Evolutionary conservation across 2,888 invertebrate genomes (phyloP).

Genomic region (Itoplectis maculator): DNA sequence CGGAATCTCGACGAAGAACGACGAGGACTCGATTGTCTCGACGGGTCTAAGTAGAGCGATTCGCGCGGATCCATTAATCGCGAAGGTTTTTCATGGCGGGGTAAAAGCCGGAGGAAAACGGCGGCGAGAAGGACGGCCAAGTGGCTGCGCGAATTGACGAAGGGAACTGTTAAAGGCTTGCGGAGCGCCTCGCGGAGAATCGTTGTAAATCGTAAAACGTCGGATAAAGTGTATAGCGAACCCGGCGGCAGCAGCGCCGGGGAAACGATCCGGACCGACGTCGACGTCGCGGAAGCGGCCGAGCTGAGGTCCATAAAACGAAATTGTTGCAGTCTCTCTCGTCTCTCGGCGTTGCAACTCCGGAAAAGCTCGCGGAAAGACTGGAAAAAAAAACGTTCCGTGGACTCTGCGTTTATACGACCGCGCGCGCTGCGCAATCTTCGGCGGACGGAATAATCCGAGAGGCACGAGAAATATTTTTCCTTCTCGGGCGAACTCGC

Average conservation of each 20-base stretch:
- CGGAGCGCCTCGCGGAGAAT: conserved; percentile 79
- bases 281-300: conserved; percentile 58
- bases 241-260: conserved; percentile 17
- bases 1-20: conserved; percentile 9
- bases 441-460: conserved; percentile 12
- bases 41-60: conserved; percentile 72
- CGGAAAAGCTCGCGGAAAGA: conserved; percentile 54
- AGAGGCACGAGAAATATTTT: conserved; percentile 30
- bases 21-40: conserved; percentile 66
- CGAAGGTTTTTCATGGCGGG: conserved; percentile 63
- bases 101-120: background rate
- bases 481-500: conserved; percentile 15
- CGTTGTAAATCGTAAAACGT: conserved; percentile 81
- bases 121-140: background rate
- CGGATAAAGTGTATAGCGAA: conserved; percentile 44
- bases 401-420: conserved; percentile 12
- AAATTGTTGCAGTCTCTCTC: conserved; percentile 76
- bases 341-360: conserved; percentile 67
- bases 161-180: conserved; percentile 73
- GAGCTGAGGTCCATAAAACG: conserved; percentile 79
- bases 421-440: conserved; percentile 11
- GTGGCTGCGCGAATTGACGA: conserved; percentile 52
- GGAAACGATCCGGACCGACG: conserved; percentile 45
- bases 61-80: conserved; percentile 77
- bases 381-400: no score